phyloP scores from a whole-genome alignment of 1,140 invertebrate species.

The Heliconius eleuchia region DNA sequence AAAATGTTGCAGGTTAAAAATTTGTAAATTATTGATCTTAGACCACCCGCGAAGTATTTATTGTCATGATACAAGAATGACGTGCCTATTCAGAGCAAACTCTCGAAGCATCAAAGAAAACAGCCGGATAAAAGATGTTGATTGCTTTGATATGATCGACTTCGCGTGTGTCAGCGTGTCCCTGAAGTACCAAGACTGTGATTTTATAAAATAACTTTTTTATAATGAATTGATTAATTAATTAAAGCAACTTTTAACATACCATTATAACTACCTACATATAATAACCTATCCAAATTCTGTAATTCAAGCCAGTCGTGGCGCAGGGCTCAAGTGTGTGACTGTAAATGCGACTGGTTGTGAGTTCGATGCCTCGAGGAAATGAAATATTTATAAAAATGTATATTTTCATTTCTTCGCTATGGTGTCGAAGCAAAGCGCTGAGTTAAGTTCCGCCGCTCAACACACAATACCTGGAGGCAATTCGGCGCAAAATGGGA shows the following conservation, averaged over 20 bases:
- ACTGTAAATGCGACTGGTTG: no score
- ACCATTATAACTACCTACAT: not conserved
- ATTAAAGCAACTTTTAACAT: not conserved
- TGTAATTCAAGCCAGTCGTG: no score
- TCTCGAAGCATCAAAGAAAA: conserved; percentile 70
- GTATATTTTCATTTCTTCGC: no score
- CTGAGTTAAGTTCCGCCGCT: no score
- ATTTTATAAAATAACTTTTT: not conserved
- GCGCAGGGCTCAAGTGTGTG: no score
- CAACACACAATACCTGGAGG: no score
- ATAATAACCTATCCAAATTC: not conserved
- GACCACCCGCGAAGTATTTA: conserved; percentile 52
- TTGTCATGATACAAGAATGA: conserved; percentile 53
- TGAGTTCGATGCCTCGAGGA: no score
- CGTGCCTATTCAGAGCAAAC: conserved; percentile 47
- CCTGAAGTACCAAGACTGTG: not conserved
- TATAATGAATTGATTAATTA: not conserved
- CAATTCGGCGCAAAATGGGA: no score
- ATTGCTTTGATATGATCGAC: conserved; percentile 32
- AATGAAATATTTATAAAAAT: no score
- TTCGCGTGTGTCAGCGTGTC: conserved; percentile 21
- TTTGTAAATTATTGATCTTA: conserved; percentile 5
- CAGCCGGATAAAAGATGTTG: conserved; percentile 46
- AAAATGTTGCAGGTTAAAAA: not conserved
- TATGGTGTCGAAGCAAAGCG: no score